Conservation (phyloP, 2,113 vertebrate species). For the Hipposideros armiger region DNA sequence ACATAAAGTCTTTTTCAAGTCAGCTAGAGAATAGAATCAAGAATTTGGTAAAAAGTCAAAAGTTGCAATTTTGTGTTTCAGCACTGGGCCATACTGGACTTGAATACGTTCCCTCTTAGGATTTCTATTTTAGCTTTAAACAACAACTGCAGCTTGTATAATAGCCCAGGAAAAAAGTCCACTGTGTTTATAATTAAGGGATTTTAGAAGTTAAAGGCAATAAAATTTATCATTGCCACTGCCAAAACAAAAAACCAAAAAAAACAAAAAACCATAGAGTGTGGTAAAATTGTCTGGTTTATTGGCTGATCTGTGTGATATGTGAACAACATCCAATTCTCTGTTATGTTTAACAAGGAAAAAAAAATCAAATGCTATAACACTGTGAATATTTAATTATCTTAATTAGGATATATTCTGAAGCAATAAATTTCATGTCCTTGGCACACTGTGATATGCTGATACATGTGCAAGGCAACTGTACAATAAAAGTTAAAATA, state of each 20-base stretch:
- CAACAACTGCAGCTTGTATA: not conserved
- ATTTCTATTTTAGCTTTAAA: conserved; percentile 51
- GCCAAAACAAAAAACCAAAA: not conserved
- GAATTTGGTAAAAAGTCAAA: conserved; percentile 27
- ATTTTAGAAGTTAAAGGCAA: conserved; percentile 65
- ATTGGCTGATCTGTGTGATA: conserved; percentile 64
- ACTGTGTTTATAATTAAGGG: conserved; percentile 23
- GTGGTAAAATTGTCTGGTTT: conserved; percentile 63
- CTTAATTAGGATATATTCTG: conserved; percentile 66
- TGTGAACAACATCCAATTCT: conserved; percentile 33
- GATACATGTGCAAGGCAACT: conserved; percentile 22
- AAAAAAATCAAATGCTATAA: conserved; percentile 65
- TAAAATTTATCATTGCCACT: conserved; percentile 47
- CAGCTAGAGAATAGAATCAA: not conserved
- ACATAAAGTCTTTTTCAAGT: conserved; percentile 33
- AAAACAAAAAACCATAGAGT: not conserved
- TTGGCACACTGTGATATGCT: conserved; percentile 56
- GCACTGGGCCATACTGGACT: not conserved
- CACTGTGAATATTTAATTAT: conserved; percentile 75
- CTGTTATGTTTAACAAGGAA: conserved; percentile 59
- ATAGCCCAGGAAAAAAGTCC: conserved; percentile 10
- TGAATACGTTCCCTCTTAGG: not conserved
- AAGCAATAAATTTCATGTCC: conserved; percentile 40
- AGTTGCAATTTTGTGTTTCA: conserved; percentile 21
- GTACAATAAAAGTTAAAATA: conserved; percentile 46